These are phyloP conservation scores for Vulpes vulpes DNA, from an alignment of 2,113 vertebrate species.

Conservation along the genomic window DNA sequence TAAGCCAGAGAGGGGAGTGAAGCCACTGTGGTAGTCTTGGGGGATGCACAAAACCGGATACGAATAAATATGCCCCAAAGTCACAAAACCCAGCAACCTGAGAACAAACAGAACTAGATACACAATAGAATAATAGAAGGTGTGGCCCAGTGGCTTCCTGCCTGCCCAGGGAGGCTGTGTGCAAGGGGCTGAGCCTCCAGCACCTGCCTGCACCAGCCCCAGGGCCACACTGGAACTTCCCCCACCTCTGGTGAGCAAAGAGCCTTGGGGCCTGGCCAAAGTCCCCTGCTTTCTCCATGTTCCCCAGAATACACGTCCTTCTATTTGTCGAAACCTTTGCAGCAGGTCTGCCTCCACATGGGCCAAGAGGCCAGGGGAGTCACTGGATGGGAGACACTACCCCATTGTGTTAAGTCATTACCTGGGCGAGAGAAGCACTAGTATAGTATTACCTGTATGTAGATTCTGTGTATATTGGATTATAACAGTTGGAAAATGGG, in stretches of 20 bases:
- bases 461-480: fast-evolving
- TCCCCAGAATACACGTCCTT: not conserved
- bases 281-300: not conserved
- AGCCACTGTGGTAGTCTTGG: not conserved
- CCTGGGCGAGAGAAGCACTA: not conserved
- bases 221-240: too few relatives aligned
- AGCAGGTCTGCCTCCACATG: not conserved
- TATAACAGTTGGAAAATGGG: not conserved
- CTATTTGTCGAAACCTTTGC: not conserved
- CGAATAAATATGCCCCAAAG: not conserved
- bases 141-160: fast-evolving
- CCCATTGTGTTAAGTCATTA: not conserved
- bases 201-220: not conserved
- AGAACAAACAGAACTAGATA: not conserved
- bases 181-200: not conserved
- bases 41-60: not conserved
- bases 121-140: too few relatives aligned
- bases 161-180: not conserved
- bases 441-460: fast-evolving
- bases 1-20: not conserved
- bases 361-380: not conserved
- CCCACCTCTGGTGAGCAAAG: fast-evolving
- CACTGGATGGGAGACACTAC: not conserved
- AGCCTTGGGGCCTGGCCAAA: too few relatives aligned
- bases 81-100: not conserved